Evolutionary conservation across 1,140 invertebrate species (phyloP).

Genomic region (Amphibalanus amphitrite): DNA sequence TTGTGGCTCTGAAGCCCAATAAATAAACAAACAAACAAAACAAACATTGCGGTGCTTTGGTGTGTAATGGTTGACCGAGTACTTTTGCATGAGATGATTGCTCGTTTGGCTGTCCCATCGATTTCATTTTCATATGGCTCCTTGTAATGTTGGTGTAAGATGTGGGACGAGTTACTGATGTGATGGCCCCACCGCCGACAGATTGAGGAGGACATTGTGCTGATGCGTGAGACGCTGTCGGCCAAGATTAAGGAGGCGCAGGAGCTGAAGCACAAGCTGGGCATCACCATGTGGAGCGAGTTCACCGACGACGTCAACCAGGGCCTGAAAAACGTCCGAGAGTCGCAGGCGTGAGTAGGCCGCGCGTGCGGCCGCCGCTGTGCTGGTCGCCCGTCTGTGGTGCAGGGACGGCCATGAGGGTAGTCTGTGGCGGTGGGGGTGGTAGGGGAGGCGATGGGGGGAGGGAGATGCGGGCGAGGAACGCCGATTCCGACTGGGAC

Average conservation of each 20-base stretch:
- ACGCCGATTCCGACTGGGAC: no score
- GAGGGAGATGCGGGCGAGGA: no score
- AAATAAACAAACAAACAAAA: neutral
- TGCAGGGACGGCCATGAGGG: no score
- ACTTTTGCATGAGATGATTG: neutral
- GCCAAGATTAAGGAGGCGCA: slow-evolving; percentile 32
- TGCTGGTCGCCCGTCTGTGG: no score
- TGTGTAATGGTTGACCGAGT: no score
- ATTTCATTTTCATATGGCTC: neutral
- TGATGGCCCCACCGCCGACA: slow-evolving; percentile 19
- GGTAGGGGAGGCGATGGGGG: no score
- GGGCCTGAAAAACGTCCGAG: slow-evolving; percentile 28
- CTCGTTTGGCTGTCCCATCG: neutral
- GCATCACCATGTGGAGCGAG: slow-evolving; percentile 34
- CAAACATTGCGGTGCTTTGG: no score
- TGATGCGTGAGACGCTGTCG: slow-evolving; percentile 34
- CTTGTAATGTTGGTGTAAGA: neutral
- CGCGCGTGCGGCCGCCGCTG: no score
- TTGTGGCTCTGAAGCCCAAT: neutral
- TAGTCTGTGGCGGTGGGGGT: no score
- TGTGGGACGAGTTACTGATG: neutral
- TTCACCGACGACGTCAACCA: slow-evolving; percentile 29
- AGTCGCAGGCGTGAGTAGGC: slow-evolving; percentile 28
- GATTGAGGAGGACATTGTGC: slow-evolving; percentile 39
- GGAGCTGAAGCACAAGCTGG: slow-evolving; percentile 37